Percentiles rank a stretch among this genome's conserved stretches.
phyloP scores from a whole-genome alignment of 2,113 vertebrate species.

The Alethe castanea region DNA sequence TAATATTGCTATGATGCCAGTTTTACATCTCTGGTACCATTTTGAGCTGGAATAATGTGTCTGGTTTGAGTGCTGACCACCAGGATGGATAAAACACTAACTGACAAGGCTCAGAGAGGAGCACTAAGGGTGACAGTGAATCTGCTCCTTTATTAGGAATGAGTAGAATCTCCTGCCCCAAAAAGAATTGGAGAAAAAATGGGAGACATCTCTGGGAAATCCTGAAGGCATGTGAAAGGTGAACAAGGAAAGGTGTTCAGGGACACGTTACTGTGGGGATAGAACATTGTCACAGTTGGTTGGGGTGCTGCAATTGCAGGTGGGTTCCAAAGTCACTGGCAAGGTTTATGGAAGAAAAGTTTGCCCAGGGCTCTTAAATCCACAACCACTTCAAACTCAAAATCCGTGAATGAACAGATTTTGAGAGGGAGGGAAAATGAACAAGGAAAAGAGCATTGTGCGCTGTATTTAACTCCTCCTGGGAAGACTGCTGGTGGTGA shows the following conservation, averaged over 20 bases:
- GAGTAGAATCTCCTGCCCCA: neutral
- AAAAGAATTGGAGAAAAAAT: neutral
- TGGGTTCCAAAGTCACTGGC: neutral
- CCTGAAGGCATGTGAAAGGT: neutral
- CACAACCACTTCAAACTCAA: neutral
- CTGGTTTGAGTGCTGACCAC: neutral
- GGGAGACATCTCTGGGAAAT: neutral
- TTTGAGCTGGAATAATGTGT: neutral
- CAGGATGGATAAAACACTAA: neutral
- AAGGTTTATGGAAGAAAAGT: neutral
- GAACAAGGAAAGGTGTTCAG: neutral
- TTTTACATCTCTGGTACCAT: neutral
- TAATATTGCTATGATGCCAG: neutral
- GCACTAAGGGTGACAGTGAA: neutral
- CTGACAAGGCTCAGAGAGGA: neutral
- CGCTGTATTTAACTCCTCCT: neutral
- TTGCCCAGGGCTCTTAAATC: neutral
- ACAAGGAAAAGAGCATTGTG: neutral
- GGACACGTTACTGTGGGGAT: fast-evolving
- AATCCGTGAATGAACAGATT: neutral
- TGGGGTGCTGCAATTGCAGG: fast-evolving
- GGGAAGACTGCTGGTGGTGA: neutral
- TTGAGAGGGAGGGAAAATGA: neutral
- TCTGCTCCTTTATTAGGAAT: neutral
- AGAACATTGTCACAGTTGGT: fast-evolving